Evolutionary conservation across 2,888 invertebrate genomes (phyloP), one percentile per base, ranked within the genome.

Genomic region (Argynnis bischoffii): DNA sequence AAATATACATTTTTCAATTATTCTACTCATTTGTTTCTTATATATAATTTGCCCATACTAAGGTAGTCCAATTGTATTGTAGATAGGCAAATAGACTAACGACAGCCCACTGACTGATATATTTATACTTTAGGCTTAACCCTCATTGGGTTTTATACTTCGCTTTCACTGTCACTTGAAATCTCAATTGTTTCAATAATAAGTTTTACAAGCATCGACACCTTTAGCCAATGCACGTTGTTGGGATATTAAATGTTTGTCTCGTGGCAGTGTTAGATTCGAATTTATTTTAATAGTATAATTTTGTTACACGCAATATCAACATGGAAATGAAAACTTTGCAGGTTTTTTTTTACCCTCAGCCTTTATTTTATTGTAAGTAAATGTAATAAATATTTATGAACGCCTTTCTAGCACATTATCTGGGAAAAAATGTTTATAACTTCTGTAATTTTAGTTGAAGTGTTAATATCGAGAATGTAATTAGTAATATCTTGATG

Each of bases 41-140:
- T 15, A 47, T 53, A n/a, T 16, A 50, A n/a, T 46, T 48, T 61
- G 68, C 67, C 69, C 66, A 69, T 68, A 66, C 66, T 65, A 59
- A 55, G 69, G 61, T 65, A 63, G 66, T 64, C 64, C 21, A 63
- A 54, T 66, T 60, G 53, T 70, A 69, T 77, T 81, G 79, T 85
- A 85, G 84, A 79, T 86, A 86, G 86, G 76, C 47, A 76, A 81
- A 81, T 81, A 83, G 80, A 71, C 69, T 78, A 66, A 71, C 81
- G 76, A 81, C 84, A 82, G 87, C 88, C 88, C 89, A 84, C 86
- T 88, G 90, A 90, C 90, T 90, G 90, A 90, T 88, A 78, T 88
- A 87, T 88, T 86, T 89, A 86, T 88, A 84, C 84, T 84, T 86
- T 88, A 87, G 87, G 81, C 83, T 87, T 80, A 83, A 84, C 72